Evolutionary conservation across 2,888 invertebrate genomes (phyloP).

Genomic region (Epistrophe eligans): DNA sequence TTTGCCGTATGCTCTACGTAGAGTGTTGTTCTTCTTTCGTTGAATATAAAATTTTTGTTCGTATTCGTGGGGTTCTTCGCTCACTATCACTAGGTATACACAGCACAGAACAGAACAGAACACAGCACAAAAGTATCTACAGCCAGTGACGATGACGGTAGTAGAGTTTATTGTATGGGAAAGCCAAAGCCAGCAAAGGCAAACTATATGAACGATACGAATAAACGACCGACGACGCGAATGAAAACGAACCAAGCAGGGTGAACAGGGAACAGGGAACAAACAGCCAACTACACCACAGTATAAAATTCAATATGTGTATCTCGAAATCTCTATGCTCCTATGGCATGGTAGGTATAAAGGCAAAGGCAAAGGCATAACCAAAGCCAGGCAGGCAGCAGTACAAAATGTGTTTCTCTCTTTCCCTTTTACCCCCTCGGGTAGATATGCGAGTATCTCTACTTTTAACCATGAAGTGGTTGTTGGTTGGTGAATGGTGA

Average conservation of each 20-base stretch:
- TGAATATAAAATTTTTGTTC: conserved; percentile 62
- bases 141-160: conserved; percentile 42
- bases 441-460: conserved; percentile 25
- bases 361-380: conserved; percentile 20
- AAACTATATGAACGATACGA: conserved; percentile 23
- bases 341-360: conserved; percentile 38
- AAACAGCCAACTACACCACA: conserved; percentile 33
- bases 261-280: conserved; percentile 34
- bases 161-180: conserved; percentile 67
- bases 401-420: conserved; percentile 36
- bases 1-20: conserved; percentile 21
- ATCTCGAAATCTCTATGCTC: conserved; percentile 40
- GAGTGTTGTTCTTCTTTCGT: conserved; percentile 67
- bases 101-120: conserved; percentile 22
- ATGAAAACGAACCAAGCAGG: conserved; percentile 28
- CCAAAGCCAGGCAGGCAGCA: conserved; percentile 33
- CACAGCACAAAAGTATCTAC: conserved; percentile 32
- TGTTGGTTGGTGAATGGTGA: conserved; percentile 33
- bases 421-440: conserved; percentile 36
- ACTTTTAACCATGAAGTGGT: conserved; percentile 41
- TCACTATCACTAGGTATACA: conserved; percentile 39
- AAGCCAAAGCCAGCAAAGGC: conserved; percentile 53
- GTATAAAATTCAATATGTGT: conserved; percentile 37
- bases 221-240: conserved; percentile 29
- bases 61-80: conserved; percentile 49